Evolutionary conservation across 2,888 invertebrate species (phyloP), one percentile per base, ranked within the genome.

Genomic region (Lepetodrilus schrolli): DNA sequence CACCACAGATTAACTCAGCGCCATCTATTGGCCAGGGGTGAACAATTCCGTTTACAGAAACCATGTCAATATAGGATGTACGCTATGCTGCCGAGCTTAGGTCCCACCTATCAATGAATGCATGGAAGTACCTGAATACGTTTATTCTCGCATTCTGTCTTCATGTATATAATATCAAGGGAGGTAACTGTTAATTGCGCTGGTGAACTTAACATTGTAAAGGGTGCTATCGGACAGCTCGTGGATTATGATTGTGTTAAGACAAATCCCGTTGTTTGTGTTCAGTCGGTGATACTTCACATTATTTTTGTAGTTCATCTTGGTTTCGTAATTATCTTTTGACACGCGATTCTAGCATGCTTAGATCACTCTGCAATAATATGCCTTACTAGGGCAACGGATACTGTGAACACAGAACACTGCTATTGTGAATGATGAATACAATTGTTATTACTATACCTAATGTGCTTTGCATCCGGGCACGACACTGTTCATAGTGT

Each of bases 81-180:
- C 17, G 58, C 23, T 23, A 58, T 58, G 58, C 30, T 58, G 17
- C 13, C 17, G 58, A 58, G 58, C 21, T 58, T 58, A n/a, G 30
- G 58, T n/a, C 58, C 58, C 58, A 58, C 58, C 58, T 17, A 30
- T 58, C 34, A 17, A 58, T 58, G 58, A 30, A 58, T 34, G 58
- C 17, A 58, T 58, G 58, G n/a, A 7, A 58, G 13, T 4, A 30
- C 58, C 26, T 58, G 58, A n/a, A 34, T 58, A 58, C 26, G 58
- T 13, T 58, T 7, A 17, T 3, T n/a, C 4, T 30, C 3, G 3
- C n/a, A 5, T 30, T 13, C n/a, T 13, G 5, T 13, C n/a, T 4
- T 58, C 7, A 30, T 21, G 8, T 30, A 21, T 13, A 13, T n/a
- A n/a, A n/a, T n/a, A n/a, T n/a, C 26, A 58, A 58, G 58, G 58